phyloP scores from a whole-genome alignment of 2,113 vertebrate genomes.

The Cavia aperea region DNA sequence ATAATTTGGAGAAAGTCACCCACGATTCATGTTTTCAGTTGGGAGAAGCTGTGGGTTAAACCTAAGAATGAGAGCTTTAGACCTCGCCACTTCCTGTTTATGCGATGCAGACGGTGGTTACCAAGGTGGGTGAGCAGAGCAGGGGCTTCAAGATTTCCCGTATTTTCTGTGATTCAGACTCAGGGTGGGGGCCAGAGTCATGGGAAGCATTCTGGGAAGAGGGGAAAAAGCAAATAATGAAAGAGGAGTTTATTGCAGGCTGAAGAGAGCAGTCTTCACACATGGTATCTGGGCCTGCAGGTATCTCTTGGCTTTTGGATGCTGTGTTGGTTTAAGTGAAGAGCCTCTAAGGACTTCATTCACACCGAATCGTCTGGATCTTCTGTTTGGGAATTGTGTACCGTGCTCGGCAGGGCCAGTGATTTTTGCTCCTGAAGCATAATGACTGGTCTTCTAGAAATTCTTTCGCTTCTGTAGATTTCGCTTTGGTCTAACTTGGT shows the following conservation, averaged over 20 bases:
- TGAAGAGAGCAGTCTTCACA: background rate
- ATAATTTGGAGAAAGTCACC: background rate
- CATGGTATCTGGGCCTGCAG: background rate
- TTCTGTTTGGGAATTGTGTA: background rate
- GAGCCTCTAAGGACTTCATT: background rate
- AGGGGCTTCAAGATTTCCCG: background rate
- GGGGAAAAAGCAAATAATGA: background rate
- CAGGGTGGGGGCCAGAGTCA: background rate
- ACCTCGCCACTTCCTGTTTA: slow-evolving; percentile 53
- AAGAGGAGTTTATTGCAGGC: background rate
- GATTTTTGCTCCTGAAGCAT: background rate
- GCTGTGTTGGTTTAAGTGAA: background rate
- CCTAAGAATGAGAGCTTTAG: background rate
- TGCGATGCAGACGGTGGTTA: background rate
- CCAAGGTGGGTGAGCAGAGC: background rate
- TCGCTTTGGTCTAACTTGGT: background rate
- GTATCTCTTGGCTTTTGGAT: background rate
- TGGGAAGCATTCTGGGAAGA: background rate
- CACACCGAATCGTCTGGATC: background rate
- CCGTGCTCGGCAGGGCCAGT: background rate
- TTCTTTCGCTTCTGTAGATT: background rate
- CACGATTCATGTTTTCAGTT: slow-evolving; percentile 14
- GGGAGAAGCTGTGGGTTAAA: background rate
- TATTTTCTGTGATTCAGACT: background rate
- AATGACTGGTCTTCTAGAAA: background rate